Evolutionary conservation across 1,140 invertebrate genomes (phyloP).

Genomic region (Drosophila subpulchrella): DNA sequence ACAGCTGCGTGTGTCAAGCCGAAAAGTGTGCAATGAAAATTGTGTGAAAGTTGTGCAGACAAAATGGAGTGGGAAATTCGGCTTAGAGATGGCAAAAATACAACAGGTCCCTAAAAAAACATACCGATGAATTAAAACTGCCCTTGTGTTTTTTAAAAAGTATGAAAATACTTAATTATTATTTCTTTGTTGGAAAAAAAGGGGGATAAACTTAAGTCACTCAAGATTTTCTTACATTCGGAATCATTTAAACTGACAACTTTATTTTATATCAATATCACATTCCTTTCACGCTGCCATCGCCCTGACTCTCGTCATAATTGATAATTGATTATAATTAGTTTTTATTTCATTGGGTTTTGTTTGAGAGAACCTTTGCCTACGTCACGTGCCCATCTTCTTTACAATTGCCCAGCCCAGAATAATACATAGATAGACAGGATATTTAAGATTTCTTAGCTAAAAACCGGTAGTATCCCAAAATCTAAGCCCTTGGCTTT

Average conservation of each 20-base stretch:
- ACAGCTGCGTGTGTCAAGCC: conserved; percentile 63
- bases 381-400: conserved; percentile 45
- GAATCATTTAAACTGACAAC: neutral
- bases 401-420: neutral
- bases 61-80: conserved; percentile 17
- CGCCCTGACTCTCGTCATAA: conserved; percentile 8
- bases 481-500: no score
- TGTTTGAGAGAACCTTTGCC: neutral
- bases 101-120: neutral
- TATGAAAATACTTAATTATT: no score
- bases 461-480: neutral
- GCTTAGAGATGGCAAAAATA: conserved; percentile 19
- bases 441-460: neutral
- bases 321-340: conserved; percentile 26
- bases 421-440: no score
- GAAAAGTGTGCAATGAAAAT: conserved; percentile 70
- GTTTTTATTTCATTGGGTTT: conserved; percentile 23
- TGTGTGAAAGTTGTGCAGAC: conserved; percentile 47
- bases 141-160: no score
- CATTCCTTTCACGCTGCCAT: conserved; percentile 8
- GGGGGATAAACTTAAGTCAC: neutral
- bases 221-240: neutral
- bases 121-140: no score
- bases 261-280: neutral
- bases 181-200: no score